phyloP scores from a whole-genome alignment of 1,140 invertebrate genomes.

The Temnothorax nylanderi region DNA sequence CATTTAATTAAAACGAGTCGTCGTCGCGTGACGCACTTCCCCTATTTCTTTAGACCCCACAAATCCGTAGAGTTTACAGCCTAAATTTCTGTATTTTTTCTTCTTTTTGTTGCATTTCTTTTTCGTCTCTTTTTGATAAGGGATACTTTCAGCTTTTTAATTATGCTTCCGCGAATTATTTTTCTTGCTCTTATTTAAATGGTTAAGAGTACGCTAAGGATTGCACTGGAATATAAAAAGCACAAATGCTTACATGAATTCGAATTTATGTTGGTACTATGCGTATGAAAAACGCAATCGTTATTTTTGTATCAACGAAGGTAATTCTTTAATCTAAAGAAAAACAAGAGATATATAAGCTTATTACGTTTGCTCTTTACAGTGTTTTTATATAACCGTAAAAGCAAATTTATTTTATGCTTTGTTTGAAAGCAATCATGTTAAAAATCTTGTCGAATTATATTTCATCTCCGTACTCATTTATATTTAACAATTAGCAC shows the following conservation, averaged over 20 bases:
- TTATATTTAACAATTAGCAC: background rate
- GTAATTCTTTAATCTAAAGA: background rate
- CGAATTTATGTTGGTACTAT: constrained; percentile 38
- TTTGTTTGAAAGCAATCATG: background rate
- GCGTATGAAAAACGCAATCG: background rate
- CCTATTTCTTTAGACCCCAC: constrained; percentile 3
- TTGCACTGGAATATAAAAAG: background rate
- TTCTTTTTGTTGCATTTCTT: background rate
- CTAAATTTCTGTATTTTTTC: constrained; percentile 68
- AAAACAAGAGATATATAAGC: background rate
- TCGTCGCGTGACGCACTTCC: constrained; percentile 61
- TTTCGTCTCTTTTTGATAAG: constrained; percentile 40
- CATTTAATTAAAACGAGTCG: constrained; percentile 81
- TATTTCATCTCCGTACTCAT: background rate
- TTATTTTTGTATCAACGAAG: constrained; percentile 17
- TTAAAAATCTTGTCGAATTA: background rate
- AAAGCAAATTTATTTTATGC: background rate
- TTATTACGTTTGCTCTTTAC: background rate
- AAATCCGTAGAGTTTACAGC: constrained; percentile 53
- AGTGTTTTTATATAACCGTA: background rate
- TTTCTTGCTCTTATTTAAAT: constrained; percentile 16
- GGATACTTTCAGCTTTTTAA: constrained; percentile 66
- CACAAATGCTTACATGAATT: background rate
- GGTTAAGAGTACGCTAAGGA: background rate
- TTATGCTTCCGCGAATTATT: constrained; percentile 59